Percentiles rank a stretch among this genome's conserved stretches.
Evolutionary conservation across 2,888 invertebrate genomes (phyloP).

Genomic region (Platypus cylindrus): DNA sequence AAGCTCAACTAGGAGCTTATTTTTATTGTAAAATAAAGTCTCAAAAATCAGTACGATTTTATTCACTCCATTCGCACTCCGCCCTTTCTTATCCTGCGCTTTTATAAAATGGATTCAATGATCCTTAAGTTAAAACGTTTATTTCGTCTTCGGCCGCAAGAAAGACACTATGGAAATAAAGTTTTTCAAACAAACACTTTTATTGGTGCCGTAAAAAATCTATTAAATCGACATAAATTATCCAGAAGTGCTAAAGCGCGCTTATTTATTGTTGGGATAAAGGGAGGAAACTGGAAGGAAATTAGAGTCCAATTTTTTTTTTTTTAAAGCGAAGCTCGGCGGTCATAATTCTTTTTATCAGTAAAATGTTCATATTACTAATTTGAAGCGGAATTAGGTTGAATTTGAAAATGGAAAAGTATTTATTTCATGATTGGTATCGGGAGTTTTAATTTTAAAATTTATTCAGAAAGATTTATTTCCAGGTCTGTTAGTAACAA

Average conservation of each 20-base stretch:
- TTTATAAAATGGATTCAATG: slow-evolving; percentile 11
- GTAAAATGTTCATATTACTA: no score
- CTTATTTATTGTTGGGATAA: slow-evolving; percentile 5
- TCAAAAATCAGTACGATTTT: slow-evolving; percentile 9
- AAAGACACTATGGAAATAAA: slow-evolving; percentile 12
- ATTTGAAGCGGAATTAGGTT: no score
- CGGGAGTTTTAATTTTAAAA: no score
- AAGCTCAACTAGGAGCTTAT: no score
- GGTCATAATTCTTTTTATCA: no score
- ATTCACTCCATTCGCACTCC: slow-evolving; percentile 7
- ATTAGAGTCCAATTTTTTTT: no score
- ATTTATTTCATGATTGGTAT: no score
- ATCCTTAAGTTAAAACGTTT: slow-evolving; percentile 13
- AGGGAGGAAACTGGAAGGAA: background rate
- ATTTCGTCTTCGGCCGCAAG: slow-evolving; percentile 7
- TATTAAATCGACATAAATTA: slow-evolving; percentile 10
- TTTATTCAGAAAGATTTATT: no score
- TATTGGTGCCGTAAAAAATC: slow-evolving; percentile 9
- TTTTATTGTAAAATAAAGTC: slow-evolving; percentile 8
- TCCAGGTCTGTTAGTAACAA: no score
- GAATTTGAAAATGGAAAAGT: no score
- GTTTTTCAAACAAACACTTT: slow-evolving; percentile 10
- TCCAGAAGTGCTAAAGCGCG: slow-evolving; percentile 4
- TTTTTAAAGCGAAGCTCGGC: no score
- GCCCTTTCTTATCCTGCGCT: slow-evolving; percentile 4